These are phyloP conservation scores for Yponomeuta malinellus DNA, from an alignment of 2,888 invertebrate species.

Conservation along the genomic window DNA sequence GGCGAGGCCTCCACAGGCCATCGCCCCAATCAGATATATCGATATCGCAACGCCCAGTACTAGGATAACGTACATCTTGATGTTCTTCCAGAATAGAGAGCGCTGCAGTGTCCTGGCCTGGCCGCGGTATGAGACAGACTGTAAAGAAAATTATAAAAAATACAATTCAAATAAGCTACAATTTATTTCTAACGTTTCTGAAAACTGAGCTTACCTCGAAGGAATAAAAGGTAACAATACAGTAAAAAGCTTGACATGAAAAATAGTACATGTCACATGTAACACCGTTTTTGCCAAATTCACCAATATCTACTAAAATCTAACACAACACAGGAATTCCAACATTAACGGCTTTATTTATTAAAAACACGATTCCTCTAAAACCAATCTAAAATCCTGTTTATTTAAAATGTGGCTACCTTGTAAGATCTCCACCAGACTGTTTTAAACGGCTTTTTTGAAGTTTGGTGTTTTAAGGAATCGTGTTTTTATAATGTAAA, in stretches of 20 bases:
- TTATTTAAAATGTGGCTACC: no score
- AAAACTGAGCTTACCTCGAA: background rate
- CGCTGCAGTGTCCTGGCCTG: constrained; percentile 90
- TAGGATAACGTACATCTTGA: constrained; percentile 88
- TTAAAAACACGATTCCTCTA: no score
- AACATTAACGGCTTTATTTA: no score
- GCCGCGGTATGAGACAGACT: constrained; percentile 92
- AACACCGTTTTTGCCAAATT: background rate
- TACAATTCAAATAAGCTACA: background rate
- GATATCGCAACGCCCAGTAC: constrained; percentile 80
- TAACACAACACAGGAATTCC: no score
- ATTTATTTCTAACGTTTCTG: background rate
- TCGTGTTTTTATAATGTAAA: no score
- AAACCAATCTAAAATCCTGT: no score
- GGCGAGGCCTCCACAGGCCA: constrained; percentile 89
- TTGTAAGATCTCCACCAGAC: no score
- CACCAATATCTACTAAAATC: background rate
- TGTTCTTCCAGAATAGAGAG: constrained; percentile 95
- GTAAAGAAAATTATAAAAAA: constrained; percentile 41
- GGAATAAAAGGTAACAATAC: background rate
- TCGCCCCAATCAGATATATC: constrained; percentile 89
- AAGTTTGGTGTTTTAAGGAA: no score
- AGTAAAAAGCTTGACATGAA: background rate
- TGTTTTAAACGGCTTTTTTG: no score
- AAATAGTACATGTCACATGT: background rate